Evolutionary conservation across 2,797 vertebrate genomes (phyloP), one percentile per base, ranked within the genome.

Genomic region (Eulemur albifrons): DNA sequence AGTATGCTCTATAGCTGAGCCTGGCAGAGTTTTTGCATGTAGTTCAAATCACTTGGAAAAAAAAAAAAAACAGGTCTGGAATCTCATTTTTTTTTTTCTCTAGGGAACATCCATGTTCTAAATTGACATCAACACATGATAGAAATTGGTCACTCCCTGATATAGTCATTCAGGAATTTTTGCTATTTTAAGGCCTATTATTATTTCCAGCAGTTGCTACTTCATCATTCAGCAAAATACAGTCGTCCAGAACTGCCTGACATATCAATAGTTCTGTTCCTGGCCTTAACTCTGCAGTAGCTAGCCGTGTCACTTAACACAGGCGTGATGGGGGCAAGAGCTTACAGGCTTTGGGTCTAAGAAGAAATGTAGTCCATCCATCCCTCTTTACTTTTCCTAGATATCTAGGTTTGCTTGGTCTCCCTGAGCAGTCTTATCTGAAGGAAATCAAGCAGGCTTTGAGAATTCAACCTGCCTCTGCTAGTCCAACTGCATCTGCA

Each of bases 61-160:
- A 86, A 69, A 69, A 10, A 50, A 67, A 79, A 15, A 27, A 38
- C 14, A 94, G 67, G 48, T 84, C 85, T 97, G 88, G 86, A 90
- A 93, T 97, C 82, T 96, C 82, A 94, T 96, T 96, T 97, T 73
- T 63, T 63, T 90, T 96, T 95, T 93, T 88, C 93, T 96, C 94
- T 77, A 77, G 95, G 93, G 96, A 97, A 93, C 27, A 84, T 93
- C 70, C 43, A 89, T 96, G 96, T 65, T 83, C 90, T 96, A 95
- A 98, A 96, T 92, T 97, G 96, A 96, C 96, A 98, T 94, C 88
- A 97, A 97, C 95, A 97, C 86, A 95, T 97, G 96, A 97, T 96
- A 97, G 91, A 97, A 97, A 97, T 92, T 97, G 95, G 94, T 97
- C 75, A 95, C 89, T 97, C 93, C 94, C 91, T 96, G 94, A 97